Evolutionary conservation across 2,797 vertebrate species (phyloP).

Genomic region (Eulemur rubriventer): DNA sequence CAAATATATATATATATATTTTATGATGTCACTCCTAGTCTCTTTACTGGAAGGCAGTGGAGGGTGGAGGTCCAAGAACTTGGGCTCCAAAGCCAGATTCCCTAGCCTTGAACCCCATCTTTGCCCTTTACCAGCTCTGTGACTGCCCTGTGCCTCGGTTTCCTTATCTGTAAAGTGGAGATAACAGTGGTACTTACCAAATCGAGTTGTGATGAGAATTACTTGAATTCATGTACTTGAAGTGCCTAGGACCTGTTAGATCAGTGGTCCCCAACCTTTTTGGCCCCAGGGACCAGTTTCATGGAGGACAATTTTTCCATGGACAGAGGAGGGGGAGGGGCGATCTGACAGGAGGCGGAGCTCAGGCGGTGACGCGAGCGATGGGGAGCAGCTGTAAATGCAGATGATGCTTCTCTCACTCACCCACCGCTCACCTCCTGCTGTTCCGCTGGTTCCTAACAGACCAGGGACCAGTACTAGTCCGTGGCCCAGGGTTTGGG

Average conservation of each 20-base stretch:
- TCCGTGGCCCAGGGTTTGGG: no score
- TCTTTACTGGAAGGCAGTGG: not conserved
- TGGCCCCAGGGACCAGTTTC: no score
- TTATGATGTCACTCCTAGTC: not conserved
- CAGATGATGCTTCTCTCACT: no score
- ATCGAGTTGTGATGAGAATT: not conserved
- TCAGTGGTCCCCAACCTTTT: no score
- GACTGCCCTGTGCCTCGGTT: not conserved
- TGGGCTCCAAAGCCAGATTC: not conserved
- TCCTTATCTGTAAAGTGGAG: not conserved
- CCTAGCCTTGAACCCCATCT: not conserved
- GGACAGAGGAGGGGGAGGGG: no score
- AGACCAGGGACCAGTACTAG: no score
- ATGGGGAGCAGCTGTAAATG: no score
- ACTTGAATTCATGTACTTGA: not conserved
- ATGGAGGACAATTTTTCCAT: no score
- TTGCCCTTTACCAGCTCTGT: not conserved
- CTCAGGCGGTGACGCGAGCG: no score
- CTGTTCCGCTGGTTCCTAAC: no score
- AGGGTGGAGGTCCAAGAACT: not conserved
- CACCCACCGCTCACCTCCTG: no score
- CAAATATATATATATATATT: not conserved
- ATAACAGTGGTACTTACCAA: not conserved
- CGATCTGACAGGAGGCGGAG: no score
- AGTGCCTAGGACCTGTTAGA: not conserved